These are phyloP conservation scores for Eristalinus sepulchralis DNA, from an alignment of 2,888 invertebrate species.

Conservation along the genomic window DNA sequence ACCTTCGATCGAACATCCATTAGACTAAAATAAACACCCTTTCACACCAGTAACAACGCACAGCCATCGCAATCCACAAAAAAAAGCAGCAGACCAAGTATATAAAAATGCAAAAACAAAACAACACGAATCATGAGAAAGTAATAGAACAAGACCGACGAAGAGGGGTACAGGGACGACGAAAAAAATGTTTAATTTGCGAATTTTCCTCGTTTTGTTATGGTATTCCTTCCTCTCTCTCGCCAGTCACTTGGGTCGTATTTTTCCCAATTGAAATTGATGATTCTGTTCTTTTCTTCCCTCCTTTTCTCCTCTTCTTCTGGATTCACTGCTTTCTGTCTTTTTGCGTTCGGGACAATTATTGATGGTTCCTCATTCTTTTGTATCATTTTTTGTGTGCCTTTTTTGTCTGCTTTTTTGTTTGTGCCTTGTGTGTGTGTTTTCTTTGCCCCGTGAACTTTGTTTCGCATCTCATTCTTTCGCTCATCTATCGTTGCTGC, in stretches of 20 bases:
- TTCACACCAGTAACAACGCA: background rate
- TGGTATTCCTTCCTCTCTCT: conserved; percentile 8
- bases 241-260: conserved; percentile 1
- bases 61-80: background rate
- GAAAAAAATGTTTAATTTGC: conserved; percentile 32
- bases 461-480: background rate
- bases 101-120: background rate
- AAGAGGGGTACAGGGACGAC: background rate
- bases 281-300: conserved; percentile 13
- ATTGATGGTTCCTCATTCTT: conserved; percentile 17
- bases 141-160: background rate
- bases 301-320: background rate
- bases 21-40: background rate
- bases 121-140: background rate
- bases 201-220: conserved; percentile 38
- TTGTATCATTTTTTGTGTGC: background rate
- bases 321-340: background rate
- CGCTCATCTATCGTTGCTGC: background rate
- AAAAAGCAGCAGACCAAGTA: background rate
- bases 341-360: conserved; percentile 7
- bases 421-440: background rate
- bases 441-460: conserved; percentile 2
- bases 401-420: background rate
- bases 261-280: conserved; percentile 43
- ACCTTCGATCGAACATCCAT: background rate